phyloP scores from a whole-genome alignment of 1,140 invertebrate species.

The Orius insidiosus region DNA sequence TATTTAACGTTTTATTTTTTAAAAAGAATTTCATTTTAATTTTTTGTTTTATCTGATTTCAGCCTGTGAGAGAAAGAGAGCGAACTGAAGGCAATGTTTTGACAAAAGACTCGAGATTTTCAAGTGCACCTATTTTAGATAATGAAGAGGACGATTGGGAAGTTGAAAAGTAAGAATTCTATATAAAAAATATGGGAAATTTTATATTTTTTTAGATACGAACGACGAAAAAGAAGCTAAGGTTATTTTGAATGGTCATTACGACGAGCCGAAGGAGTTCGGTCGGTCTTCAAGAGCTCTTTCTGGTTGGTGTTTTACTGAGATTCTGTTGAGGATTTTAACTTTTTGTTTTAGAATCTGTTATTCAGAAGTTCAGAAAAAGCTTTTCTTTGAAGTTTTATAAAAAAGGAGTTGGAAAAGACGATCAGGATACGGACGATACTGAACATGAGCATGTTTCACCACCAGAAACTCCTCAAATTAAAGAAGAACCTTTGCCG shows the following conservation, averaged over 20 bases:
- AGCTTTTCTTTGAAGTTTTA: slow-evolving; percentile 45
- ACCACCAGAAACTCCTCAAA: no score
- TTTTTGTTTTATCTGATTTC: slow-evolving; percentile 19
- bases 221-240: no score
- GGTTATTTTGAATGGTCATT: no score
- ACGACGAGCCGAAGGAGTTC: no score
- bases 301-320: no score
- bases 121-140: slow-evolving; percentile 18
- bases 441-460: no score
- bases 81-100: slow-evolving; percentile 18
- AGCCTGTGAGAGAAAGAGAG: slow-evolving; percentile 27
- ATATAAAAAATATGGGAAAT: no score
- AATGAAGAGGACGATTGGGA: no score
- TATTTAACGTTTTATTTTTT: background rate
- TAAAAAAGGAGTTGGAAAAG: slow-evolving; percentile 25
- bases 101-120: slow-evolving; percentile 17
- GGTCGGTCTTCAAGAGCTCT: no score
- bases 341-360: slow-evolving; percentile 18
- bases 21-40: background rate
- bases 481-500: no score
- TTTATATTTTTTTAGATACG: no score
- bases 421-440: background rate
- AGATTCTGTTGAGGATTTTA: slow-evolving; percentile 2
- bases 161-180: no score
- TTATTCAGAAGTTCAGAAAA: slow-evolving; percentile 50